phyloP scores from a whole-genome alignment of 2,113 vertebrate genomes.

The Cyanoderma ruficeps region DNA sequence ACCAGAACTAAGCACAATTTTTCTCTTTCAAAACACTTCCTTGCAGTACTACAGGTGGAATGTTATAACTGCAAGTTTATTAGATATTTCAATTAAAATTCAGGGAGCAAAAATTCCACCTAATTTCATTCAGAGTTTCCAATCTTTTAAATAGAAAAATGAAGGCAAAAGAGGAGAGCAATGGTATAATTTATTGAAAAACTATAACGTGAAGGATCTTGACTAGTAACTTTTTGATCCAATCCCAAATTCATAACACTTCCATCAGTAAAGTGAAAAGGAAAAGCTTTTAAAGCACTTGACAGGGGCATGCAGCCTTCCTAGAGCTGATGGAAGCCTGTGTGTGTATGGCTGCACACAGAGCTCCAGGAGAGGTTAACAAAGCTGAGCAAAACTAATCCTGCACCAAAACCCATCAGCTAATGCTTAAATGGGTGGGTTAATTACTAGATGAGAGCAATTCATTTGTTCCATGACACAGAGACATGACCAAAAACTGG shows the following conservation, averaged over 20 bases:
- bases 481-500: not conserved
- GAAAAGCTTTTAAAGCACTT: not conserved
- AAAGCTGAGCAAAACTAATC: not conserved
- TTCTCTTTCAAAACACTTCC: not conserved
- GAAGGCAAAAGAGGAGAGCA: not conserved
- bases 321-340: not conserved
- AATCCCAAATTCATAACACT: not conserved
- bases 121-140: not conserved
- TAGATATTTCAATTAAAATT: not conserved
- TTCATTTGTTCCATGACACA: rapidly evolving
- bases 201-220: not conserved
- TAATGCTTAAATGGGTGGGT: not conserved
- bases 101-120: rapidly evolving
- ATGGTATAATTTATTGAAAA: not conserved
- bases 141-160: not conserved
- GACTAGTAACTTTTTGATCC: not conserved
- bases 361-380: not conserved
- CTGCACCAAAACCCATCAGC: not conserved
- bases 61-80: not conserved
- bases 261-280: not conserved
- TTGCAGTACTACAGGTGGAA: not conserved
- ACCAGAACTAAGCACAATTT: not conserved
- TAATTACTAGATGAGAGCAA: not conserved
- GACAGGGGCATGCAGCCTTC: not conserved
- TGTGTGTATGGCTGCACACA: not conserved